Evolutionary conservation across 2,888 invertebrate species (phyloP), one percentile per base, ranked within the genome.

Genomic region (Orthonevra nobilis): DNA sequence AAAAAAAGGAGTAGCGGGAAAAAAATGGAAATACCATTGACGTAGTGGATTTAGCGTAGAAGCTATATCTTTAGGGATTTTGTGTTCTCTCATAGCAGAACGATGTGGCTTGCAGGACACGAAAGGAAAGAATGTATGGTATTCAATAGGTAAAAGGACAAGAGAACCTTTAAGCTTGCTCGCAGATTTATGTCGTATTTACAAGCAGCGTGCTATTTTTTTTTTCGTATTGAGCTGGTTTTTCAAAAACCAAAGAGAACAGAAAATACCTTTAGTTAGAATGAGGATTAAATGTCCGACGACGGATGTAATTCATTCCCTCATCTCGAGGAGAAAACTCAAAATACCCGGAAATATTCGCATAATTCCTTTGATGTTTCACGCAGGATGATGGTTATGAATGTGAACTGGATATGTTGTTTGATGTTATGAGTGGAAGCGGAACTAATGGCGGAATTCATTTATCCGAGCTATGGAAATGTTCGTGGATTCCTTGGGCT

Each of bases 111-210:
- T 50, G 10, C 28, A n/a, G n/a, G n/a, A n/a, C n/a, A n/a, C n/a
- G 30, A 23, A 4, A 17, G 14, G 19, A 17, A 42, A 19, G 19
- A 3, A 54, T 38, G 23, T 38, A 26, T 23, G 10, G 15, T 46
- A 30, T 46, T 46, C 30, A 46, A 28, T 30, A 2, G 14, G 10
- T 20, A 15, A n/a, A 3, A 10, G 9, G 28, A 46, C 46, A n/a
- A 3, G n/a, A 14, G 9, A 17, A 17, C 15, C 38, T 63, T 63
- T 50, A 26, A 40, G 40, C 40, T 38, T 50, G 20, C 20, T 20
- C 63, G 63, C 32, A 50, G 50, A 63, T 63, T 50, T 63, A 50
- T 63, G 63, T 61, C 48, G 14, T 42, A 40, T 40, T 40, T 30
- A 9, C 26, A 2, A 28, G 23, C 1, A 38, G n/a, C n/a, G n/a